phyloP scores from a whole-genome alignment of 2,113 vertebrate genomes.

The Austrofundulus limnaeus region DNA sequence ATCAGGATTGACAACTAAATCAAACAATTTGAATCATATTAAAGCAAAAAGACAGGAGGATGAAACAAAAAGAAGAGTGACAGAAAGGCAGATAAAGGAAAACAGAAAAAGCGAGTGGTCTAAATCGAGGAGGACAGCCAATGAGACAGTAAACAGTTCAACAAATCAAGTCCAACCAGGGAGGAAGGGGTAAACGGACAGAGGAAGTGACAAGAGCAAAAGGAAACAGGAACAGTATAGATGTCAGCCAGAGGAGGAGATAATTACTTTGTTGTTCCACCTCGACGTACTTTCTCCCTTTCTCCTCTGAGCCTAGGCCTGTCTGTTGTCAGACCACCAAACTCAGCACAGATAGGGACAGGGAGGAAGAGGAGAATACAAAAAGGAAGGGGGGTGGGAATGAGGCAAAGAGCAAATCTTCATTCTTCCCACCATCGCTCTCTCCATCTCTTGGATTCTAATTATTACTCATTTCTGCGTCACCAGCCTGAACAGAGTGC shows the following conservation, averaged over 20 bases:
- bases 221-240: slow-evolving; percentile 43
- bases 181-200: slow-evolving; percentile 41
- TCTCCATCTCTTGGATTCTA: slow-evolving; percentile 20
- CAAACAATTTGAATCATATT: neutral
- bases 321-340: slow-evolving; percentile 57
- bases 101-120: slow-evolving; percentile 29
- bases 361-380: neutral
- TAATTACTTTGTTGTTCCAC: slow-evolving; percentile 64
- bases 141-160: slow-evolving; percentile 42
- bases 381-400: neutral
- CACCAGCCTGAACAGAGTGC: slow-evolving; percentile 56
- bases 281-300: slow-evolving; percentile 12
- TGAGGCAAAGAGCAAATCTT: neutral
- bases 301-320: slow-evolving; percentile 30
- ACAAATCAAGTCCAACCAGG: slow-evolving; percentile 34
- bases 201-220: slow-evolving; percentile 41
- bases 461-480: slow-evolving; percentile 64
- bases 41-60: slow-evolving; percentile 17
- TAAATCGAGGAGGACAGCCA: slow-evolving; percentile 36
- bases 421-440: slow-evolving; percentile 19
- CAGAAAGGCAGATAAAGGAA: slow-evolving; percentile 39
- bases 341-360: slow-evolving; percentile 5
- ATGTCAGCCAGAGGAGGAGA: slow-evolving; percentile 56
- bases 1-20: slow-evolving; percentile 1
- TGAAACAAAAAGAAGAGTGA: slow-evolving; percentile 16